phyloP scores from a whole-genome alignment of 2,888 invertebrate species.

The Thereva unica region DNA sequence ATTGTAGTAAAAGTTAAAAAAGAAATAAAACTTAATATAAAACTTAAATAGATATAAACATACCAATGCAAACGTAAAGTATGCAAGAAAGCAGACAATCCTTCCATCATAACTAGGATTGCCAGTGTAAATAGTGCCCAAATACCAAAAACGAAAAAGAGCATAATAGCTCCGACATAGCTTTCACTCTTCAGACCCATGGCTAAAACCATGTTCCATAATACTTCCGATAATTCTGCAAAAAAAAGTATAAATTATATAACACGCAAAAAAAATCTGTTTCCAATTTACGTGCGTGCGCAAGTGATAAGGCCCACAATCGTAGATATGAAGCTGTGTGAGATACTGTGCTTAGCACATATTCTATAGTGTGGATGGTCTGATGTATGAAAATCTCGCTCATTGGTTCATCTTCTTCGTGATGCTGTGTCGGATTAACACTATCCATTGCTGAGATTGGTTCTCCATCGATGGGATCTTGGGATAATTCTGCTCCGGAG shows the following conservation, averaged over 20 bases:
- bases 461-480: slow-evolving; percentile 51
- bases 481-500: slow-evolving; percentile 68
- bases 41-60: slow-evolving; percentile 38
- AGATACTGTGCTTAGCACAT: slow-evolving; percentile 92
- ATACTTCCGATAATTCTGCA: slow-evolving; percentile 81
- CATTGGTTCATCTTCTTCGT: slow-evolving; percentile 67
- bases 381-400: slow-evolving; percentile 91
- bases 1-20: no score
- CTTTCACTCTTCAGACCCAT: slow-evolving; percentile 67
- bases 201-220: slow-evolving; percentile 90
- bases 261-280: slow-evolving; percentile 75
- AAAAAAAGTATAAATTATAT: slow-evolving; percentile 1
- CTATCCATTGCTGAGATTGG: slow-evolving; percentile 47
- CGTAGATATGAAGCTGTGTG: slow-evolving; percentile 96
- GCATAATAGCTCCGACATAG: slow-evolving; percentile 72
- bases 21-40: no score
- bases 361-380: slow-evolving; percentile 95
- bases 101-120: slow-evolving; percentile 98
- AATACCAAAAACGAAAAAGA: slow-evolving; percentile 83
- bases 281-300: slow-evolving; percentile 85
- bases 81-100: slow-evolving; percentile 97
- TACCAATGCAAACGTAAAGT: slow-evolving; percentile 97
- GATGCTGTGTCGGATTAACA: slow-evolving; percentile 55
- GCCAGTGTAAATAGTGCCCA: slow-evolving; percentile 92
- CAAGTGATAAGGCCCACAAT: slow-evolving; percentile 93